A percentile compares a stretch with the other conserved stretches of the same genome.
These are phyloP conservation scores for Phortica magna DNA, from an alignment of 2,888 invertebrate species.

Conservation along the genomic window DNA sequence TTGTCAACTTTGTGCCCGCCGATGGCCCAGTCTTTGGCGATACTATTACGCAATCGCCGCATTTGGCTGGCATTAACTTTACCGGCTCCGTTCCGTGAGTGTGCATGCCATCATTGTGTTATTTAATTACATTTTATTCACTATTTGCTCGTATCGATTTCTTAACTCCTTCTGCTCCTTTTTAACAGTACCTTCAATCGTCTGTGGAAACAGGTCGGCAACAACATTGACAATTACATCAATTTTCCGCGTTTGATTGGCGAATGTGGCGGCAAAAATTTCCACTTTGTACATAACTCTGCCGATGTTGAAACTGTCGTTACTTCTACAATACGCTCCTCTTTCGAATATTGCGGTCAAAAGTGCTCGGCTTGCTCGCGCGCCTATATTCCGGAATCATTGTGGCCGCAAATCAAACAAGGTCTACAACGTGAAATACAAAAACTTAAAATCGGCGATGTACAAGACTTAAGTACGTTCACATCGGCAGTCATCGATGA, in stretches of 20 bases:
- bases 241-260: slow-evolving; percentile 96
- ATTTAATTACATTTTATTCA: slow-evolving; percentile 26
- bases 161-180: slow-evolving; percentile 37
- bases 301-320: slow-evolving; percentile 92
- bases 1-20: slow-evolving; percentile 97
- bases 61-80: slow-evolving; percentile 97
- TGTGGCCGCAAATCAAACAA: slow-evolving; percentile 85
- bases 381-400: slow-evolving; percentile 94
- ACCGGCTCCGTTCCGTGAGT: slow-evolving; percentile 96
- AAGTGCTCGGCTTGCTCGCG: slow-evolving; percentile 99
- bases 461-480: slow-evolving; percentile 88
- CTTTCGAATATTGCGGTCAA: slow-evolving; percentile 98
- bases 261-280: slow-evolving; percentile 99
- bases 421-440: slow-evolving; percentile 85
- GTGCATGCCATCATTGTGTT: slow-evolving; percentile 39
- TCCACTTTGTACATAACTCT: slow-evolving; percentile 96
- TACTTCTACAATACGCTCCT: slow-evolving; percentile 90
- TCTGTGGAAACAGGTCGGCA: slow-evolving; percentile 94
- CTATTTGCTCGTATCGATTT: not conserved
- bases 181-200: slow-evolving; percentile 89
- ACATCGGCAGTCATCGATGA: slow-evolving; percentile 98
- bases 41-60: slow-evolving; percentile 89
- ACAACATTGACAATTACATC: slow-evolving; percentile 89
- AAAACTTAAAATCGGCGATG: slow-evolving; percentile 92
- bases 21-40: slow-evolving; percentile 98